A percentile compares a stretch with the other conserved stretches of the same genome.
Evolutionary conservation across 1,140 invertebrate genomes (phyloP).

Genomic region (Oscheius sp.): DNA sequence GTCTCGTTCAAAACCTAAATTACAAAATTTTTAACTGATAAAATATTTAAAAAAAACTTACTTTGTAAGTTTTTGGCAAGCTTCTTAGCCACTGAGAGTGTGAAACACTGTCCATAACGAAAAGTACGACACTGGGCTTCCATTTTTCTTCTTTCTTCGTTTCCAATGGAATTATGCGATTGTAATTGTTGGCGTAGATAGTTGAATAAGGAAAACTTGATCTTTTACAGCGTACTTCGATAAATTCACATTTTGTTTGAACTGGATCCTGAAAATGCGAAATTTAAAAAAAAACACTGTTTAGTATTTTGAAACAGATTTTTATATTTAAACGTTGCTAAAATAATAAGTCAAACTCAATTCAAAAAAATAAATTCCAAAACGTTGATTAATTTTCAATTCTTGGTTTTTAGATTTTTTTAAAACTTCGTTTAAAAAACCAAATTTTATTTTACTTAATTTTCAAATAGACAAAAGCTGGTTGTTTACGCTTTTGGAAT

Average conservation of each 20-base stretch:
- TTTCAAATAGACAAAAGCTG: too few relatives aligned
- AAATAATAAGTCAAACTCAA: too few relatives aligned
- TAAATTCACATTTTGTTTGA: conserved; percentile 39
- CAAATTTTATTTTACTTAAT: too few relatives aligned
- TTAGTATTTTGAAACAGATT: background rate
- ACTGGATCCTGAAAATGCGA: conserved; percentile 1
- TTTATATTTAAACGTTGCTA: too few relatives aligned
- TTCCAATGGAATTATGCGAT: conserved; percentile 35
- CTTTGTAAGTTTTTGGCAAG: conserved; percentile 20
- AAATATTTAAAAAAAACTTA: conserved; percentile 32
- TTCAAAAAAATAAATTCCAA: too few relatives aligned
- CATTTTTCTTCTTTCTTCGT: background rate
- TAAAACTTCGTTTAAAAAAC: too few relatives aligned
- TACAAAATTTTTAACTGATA: conserved; percentile 43
- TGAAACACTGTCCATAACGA: conserved; percentile 5
- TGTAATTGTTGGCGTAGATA: conserved; percentile 46
- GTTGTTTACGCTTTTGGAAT: too few relatives aligned
- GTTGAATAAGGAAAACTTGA: conserved; percentile 25
- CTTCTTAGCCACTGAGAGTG: background rate
- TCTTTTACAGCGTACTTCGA: conserved; percentile 45
- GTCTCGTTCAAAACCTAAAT: conserved; percentile 33
- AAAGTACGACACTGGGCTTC: background rate
- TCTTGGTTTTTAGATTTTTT: too few relatives aligned
- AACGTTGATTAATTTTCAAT: too few relatives aligned
- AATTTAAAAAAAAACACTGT: background rate